Evolutionary conservation across 2,888 invertebrate species (phyloP).

Genomic region (Parnassius glacialis): DNA sequence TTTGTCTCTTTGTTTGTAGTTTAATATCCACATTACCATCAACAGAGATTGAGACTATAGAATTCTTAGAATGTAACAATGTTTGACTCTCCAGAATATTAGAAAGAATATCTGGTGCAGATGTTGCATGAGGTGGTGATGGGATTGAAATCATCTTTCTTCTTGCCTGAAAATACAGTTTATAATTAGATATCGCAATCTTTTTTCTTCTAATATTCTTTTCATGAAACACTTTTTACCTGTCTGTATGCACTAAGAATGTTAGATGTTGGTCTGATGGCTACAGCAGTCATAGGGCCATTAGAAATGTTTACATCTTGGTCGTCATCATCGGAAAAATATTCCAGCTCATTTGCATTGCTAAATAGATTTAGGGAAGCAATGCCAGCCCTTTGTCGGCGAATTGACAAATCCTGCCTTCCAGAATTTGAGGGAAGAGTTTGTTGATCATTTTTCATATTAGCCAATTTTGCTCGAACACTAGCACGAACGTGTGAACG

Average conservation of each 20-base stretch:
- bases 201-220: background rate
- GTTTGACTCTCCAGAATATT: constrained; percentile 87
- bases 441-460: constrained; percentile 30
- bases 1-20: constrained; percentile 39
- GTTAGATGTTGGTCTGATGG: constrained; percentile 68
- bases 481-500: constrained; percentile 61
- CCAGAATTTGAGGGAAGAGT: constrained; percentile 21
- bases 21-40: constrained; percentile 83
- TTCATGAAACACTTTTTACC: constrained; percentile 38
- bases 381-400: constrained; percentile 45
- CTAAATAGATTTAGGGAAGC: constrained; percentile 82
- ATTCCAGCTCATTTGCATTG: constrained; percentile 84
- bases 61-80: constrained; percentile 84
- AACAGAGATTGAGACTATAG: constrained; percentile 79
- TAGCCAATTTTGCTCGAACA: constrained; percentile 59
- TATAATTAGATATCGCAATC: constrained; percentile 2
- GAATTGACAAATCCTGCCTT: constrained; percentile 33
- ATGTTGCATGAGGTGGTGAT: constrained; percentile 60
- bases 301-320: constrained; percentile 38
- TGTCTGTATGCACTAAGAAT: constrained; percentile 66
- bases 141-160: constrained; percentile 71
- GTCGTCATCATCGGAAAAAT: constrained; percentile 82
- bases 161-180: constrained; percentile 53
- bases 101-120: constrained; percentile 83
- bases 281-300: constrained; percentile 59